Percentiles rank a stretch among this genome's conserved stretches.
phyloP scores from a whole-genome alignment of 2,797 vertebrate species.

The Euthynnus affinis region DNA sequence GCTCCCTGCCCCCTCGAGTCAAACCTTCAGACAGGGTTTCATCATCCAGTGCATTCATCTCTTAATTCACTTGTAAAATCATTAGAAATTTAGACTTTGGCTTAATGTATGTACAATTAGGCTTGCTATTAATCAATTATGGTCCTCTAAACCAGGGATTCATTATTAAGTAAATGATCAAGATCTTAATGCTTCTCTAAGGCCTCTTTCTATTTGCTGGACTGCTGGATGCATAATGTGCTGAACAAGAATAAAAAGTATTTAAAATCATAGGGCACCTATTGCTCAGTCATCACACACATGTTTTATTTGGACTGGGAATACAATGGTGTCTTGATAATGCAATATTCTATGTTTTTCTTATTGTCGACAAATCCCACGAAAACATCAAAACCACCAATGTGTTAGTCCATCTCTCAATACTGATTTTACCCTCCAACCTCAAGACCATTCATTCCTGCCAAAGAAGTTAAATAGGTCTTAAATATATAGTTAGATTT shows the following conservation, averaged over 20 bases:
- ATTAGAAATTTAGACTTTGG: constrained; percentile 66
- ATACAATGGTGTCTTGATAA: neutral
- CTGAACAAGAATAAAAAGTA: neutral
- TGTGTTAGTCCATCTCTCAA: neutral
- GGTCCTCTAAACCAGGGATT: constrained; percentile 60
- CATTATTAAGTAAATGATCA: constrained; percentile 69
- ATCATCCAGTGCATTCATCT: constrained; percentile 62
- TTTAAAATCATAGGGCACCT: neutral
- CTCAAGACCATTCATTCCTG: neutral
- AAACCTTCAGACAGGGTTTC: constrained; percentile 48
- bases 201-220: neutral
- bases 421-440: neutral
- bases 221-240: constrained; percentile 9
- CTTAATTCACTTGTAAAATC: constrained; percentile 64
- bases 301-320: neutral
- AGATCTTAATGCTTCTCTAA: constrained; percentile 45
- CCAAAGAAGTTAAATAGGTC: neutral
- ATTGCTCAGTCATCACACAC: neutral
- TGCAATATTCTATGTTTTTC: neutral
- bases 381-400: neutral
- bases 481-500: neutral
- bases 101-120: constrained; percentile 73
- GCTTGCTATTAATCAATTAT: constrained; percentile 64
- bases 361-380: neutral
- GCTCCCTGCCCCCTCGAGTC: constrained; percentile 56